These are phyloP conservation scores for Ericerus pela DNA, from an alignment of 1,140 invertebrate species.

Conservation along the genomic window DNA sequence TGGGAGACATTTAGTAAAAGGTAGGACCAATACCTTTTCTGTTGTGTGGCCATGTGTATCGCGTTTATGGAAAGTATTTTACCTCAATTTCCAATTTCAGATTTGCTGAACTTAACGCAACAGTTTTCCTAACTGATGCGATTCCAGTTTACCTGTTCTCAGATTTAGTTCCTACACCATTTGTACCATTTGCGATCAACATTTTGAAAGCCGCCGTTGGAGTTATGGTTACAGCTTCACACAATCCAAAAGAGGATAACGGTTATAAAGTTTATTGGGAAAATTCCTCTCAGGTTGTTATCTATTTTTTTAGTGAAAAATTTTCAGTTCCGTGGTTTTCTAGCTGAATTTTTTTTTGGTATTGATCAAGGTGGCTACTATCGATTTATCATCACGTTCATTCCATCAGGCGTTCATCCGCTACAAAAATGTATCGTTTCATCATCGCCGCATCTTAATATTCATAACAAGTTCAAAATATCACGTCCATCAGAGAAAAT, in stretches of 20 bases:
- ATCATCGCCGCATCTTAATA: too few relatives aligned
- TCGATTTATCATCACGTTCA: too few relatives aligned
- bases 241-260: conserved; percentile 98
- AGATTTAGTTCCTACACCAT: conserved; percentile 75
- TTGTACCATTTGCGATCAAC: conserved; percentile 69
- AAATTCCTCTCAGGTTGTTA: conserved; percentile 67
- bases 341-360: too few relatives aligned
- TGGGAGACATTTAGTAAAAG: conserved; percentile 79
- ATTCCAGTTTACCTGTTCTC: conserved; percentile 76
- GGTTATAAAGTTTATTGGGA: conserved; percentile 97
- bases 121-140: conserved; percentile 59
- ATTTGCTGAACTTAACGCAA: conserved; percentile 79
- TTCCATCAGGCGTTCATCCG: too few relatives aligned
- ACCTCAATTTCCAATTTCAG: conserved; percentile 34
- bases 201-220: conserved; percentile 58
- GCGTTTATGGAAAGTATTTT: not conserved
- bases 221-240: conserved; percentile 94
- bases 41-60: not conserved
- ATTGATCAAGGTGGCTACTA: too few relatives aligned
- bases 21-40: conserved; percentile 32
- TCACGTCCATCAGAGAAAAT: too few relatives aligned
- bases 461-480: too few relatives aligned
- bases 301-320: not conserved
- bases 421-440: too few relatives aligned
- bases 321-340: too few relatives aligned